A percentile compares a stretch with the other conserved stretches of the same genome.
Evolutionary conservation across 2,888 invertebrate species (phyloP).

Genomic region (Sympetrum striolatum): DNA sequence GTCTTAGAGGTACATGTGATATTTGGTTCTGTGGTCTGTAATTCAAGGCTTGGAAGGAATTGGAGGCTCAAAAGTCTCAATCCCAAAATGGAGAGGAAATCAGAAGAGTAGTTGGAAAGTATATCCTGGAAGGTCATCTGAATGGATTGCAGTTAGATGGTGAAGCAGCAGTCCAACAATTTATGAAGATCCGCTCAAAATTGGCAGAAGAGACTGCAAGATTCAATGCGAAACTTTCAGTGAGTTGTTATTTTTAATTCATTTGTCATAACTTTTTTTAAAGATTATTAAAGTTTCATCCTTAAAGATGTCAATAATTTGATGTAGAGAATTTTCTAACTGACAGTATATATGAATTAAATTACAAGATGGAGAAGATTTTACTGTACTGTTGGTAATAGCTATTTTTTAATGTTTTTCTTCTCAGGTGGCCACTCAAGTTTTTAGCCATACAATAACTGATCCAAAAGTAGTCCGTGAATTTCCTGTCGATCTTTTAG

Average conservation of each 20-base stretch:
- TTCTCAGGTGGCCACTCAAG: constrained; percentile 64
- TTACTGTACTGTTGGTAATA: too few species aligned
- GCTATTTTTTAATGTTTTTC: background rate
- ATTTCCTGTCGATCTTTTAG: constrained; percentile 75
- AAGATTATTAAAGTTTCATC: background rate
- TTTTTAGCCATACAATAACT: constrained; percentile 71
- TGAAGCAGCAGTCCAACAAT: constrained; percentile 60
- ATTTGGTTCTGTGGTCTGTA: too few species aligned
- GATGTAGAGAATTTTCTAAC: too few species aligned
- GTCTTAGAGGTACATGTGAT: too few species aligned
- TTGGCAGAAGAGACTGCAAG: constrained; percentile 66
- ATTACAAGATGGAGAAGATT: background rate
- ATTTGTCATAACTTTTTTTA: background rate
- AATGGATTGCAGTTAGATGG: constrained; percentile 78
- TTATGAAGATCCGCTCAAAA: constrained; percentile 65
- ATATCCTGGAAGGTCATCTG: constrained; percentile 79
- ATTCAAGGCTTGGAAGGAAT: background rate
- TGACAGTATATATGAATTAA: background rate
- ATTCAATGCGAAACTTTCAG: constrained; percentile 73
- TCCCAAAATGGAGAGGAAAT: constrained; percentile 63
- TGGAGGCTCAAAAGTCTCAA: background rate
- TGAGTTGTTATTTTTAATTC: constrained; percentile 47
- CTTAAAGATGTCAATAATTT: too few species aligned
- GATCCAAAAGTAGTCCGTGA: constrained; percentile 73
- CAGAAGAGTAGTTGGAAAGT: constrained; percentile 76